Evolutionary conservation across 2,113 vertebrate species (phyloP), one percentile per base, ranked within the genome.

Genomic region (Amphilophus citrinellus): DNA sequence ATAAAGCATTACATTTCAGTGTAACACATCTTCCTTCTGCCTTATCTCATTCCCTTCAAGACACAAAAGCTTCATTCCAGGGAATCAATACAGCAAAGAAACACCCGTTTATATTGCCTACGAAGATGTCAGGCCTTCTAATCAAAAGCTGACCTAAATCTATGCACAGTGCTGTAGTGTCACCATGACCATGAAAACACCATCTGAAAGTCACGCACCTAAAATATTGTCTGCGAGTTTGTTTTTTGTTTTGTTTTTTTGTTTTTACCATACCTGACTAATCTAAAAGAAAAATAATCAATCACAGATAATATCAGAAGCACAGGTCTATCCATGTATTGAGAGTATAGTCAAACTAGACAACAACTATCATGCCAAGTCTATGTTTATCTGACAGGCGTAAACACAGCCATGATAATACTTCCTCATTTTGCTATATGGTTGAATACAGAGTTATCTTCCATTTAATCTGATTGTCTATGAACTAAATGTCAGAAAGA

Each of bases 401-500:
- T 78, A 42, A 66, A 75, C 44, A 83, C 80, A 84, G 80, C 82
- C 79, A 77, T 80, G 66, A 83, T 39, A 61, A 83, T 75, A 81
- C 84, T 76, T 87, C 79, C 77, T 84, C 76, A 68, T 77, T 68
- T 79, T 81, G 84, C 85, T 61, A 77, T 56, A 77, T 85, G 32
- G 80, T 61, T 79, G 77, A 75, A 86, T 84, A 87, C 81, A 75
- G 75, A 86, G 79, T 85, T 89, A 63, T 83, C 35, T 76, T 93
- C n/a, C 32, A 39, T 83, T 65, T 87, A 80, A 65, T 89, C 90
- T 94, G 94, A 96, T 96, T 96, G 95, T 96, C 96, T 95, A 93
- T 53, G 85, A 95, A 91, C 88, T 90, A 90, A 94, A 95, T 89
- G 75, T 85, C 79, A 87, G 82, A 24, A 24, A 78, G 63, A 91